Percentiles rank a stretch among this genome's conserved stretches.
Conservation (phyloP, 2,113 vertebrate genomes). For the Carassius auratus region DNA sequence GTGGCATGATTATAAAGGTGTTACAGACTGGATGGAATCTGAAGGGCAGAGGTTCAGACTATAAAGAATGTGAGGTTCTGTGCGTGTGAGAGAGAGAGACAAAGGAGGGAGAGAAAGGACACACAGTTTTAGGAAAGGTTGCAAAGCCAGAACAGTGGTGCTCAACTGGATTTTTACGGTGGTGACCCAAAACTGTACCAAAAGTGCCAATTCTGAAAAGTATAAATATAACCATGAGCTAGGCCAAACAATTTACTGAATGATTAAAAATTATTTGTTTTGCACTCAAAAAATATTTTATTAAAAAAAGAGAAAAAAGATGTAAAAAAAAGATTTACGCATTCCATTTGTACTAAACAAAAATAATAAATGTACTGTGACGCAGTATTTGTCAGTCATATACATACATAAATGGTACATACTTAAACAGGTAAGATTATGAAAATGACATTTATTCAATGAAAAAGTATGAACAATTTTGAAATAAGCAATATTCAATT, state of each 20-base stretch:
- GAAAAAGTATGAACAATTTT: no score
- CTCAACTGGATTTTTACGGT: background rate
- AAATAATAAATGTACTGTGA: background rate
- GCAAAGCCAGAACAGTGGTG: background rate
- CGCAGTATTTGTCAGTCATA: background rate
- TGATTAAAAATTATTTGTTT: background rate
- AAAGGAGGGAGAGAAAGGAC: slow-evolving; percentile 12
- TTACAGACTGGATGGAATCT: slow-evolving; percentile 58
- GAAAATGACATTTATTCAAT: no score
- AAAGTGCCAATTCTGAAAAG: background rate
- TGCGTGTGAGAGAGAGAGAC: slow-evolving; percentile 14
- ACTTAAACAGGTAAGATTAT: no score
- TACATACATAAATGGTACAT: no score
- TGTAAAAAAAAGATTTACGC: background rate
- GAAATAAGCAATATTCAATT: background rate
- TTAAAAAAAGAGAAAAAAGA: no score
- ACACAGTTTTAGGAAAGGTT: background rate
- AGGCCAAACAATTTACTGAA: background rate
- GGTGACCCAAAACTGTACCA: background rate
- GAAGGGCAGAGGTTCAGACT: slow-evolving; percentile 35
- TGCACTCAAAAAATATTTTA: background rate
- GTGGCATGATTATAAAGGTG: slow-evolving; percentile 62
- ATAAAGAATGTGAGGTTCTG: slow-evolving; percentile 25
- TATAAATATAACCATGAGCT: background rate
- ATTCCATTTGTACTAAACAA: background rate